Conservation (phyloP, 2,888 invertebrate species). For the Ormia ochracea region DNA sequence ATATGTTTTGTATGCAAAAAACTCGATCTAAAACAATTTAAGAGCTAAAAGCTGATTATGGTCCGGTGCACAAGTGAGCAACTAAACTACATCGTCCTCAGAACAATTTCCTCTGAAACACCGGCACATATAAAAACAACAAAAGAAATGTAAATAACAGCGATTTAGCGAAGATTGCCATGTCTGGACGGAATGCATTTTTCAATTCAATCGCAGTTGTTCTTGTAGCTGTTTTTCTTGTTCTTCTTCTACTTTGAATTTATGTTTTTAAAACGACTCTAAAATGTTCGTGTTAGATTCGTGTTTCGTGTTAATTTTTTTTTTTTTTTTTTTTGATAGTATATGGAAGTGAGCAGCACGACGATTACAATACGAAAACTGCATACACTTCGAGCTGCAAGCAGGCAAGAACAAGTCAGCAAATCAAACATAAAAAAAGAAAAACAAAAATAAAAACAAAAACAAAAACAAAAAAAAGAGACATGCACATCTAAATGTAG, state of each 20-base stretch:
- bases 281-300: slow-evolving; percentile 39
- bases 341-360: slow-evolving; percentile 58
- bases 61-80: slow-evolving; percentile 4
- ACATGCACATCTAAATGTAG: slow-evolving; percentile 18
- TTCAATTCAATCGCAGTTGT: slow-evolving; percentile 48
- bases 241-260: slow-evolving; percentile 14
- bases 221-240: not conserved
- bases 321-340: slow-evolving; percentile 24
- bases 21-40: no score
- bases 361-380: slow-evolving; percentile 54
- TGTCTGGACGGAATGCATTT: slow-evolving; percentile 56
- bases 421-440: slow-evolving; percentile 2
- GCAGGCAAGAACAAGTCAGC: slow-evolving; percentile 44
- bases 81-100: slow-evolving; percentile 37
- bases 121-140: not conserved
- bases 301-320: slow-evolving; percentile 14
- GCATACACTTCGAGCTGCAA: slow-evolving; percentile 26
- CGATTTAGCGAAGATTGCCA: slow-evolving; percentile 40
- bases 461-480: no score
- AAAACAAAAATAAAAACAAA: not conserved
- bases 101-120: slow-evolving; percentile 43
- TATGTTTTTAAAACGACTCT: slow-evolving; percentile 46
- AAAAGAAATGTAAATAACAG: not conserved
- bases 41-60: not conserved
- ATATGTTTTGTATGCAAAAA: no score